These are phyloP conservation scores for Pyrochroa serraticornis DNA, from an alignment of 2,888 invertebrate genomes.

Conservation along the genomic window DNA sequence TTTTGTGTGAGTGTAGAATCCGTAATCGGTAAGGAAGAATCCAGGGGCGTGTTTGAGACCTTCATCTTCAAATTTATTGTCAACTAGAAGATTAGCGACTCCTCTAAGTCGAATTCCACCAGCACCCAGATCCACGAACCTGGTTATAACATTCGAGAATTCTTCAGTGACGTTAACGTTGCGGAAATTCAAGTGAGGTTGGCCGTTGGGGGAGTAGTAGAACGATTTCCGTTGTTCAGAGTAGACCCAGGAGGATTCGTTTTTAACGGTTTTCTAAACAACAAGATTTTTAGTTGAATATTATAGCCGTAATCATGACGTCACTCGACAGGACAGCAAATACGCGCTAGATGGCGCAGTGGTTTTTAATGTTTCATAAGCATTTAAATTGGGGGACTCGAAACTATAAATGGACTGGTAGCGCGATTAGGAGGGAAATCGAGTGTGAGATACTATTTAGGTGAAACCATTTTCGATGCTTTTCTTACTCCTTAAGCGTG, in stretches of 20 bases:
- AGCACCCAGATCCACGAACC: constrained; percentile 78
- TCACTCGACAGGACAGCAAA: too few species aligned
- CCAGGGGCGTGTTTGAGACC: constrained; percentile 44
- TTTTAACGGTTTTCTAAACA: constrained; percentile 43
- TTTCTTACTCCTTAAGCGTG: too few species aligned
- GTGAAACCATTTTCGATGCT: too few species aligned
- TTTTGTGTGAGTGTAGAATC: constrained; percentile 68
- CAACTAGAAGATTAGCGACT: constrained; percentile 70
- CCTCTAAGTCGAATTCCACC: constrained; percentile 80
- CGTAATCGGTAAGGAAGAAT: constrained; percentile 62
- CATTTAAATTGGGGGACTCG: too few species aligned
- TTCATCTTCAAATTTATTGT: constrained; percentile 63
- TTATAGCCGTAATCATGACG: too few species aligned
- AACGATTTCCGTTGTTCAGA: constrained; percentile 68
- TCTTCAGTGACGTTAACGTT: constrained; percentile 69
- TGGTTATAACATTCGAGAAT: constrained; percentile 70
- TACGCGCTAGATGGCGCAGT: background rate
- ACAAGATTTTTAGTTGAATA: too few species aligned
- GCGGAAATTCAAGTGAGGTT: constrained; percentile 83
- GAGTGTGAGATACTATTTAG: too few species aligned
- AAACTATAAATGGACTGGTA: too few species aligned
- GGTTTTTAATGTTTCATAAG: constrained; percentile 3
- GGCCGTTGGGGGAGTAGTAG: constrained; percentile 80
- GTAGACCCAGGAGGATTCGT: constrained; percentile 74
- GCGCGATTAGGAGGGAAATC: too few species aligned